phyloP scores from a whole-genome alignment of 2,797 vertebrate genomes.

The Simalia tracyae region DNA sequence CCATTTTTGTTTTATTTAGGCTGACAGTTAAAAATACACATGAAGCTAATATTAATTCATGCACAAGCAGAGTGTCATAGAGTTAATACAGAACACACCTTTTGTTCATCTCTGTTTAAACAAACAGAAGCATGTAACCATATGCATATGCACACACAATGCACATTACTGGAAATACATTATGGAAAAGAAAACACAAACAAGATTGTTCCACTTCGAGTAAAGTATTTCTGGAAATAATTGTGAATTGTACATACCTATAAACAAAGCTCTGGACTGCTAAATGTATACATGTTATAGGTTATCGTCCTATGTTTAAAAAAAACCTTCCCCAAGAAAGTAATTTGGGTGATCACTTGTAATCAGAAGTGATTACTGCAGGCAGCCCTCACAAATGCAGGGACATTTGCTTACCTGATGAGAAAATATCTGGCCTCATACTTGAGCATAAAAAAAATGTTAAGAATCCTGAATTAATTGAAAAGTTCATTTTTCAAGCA shows the following conservation, averaged over 20 bases:
- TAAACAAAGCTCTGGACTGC: not conserved
- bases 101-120: not conserved
- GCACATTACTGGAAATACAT: not conserved
- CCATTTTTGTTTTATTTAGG: not conserved
- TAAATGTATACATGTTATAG: not conserved
- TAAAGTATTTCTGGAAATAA: constrained; percentile 16
- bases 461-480: not conserved
- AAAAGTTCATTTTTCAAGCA: not conserved
- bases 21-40: constrained; percentile 16
- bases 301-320: not conserved
- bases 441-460: not conserved
- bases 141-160: no score
- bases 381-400: not conserved
- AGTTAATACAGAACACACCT: not conserved
- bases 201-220: not conserved
- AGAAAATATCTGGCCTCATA: not conserved
- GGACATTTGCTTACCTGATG: not conserved
- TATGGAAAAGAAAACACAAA: constrained; percentile 2
- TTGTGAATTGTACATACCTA: constrained; percentile 1
- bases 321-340: not conserved
- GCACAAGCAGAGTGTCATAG: not conserved
- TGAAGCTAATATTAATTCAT: constrained; percentile 3
- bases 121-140: not conserved
- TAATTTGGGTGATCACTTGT: constrained; percentile 14
- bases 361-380: not conserved